phyloP scores from a whole-genome alignment of 2,888 invertebrate species.

The Drosophila falleni region DNA sequence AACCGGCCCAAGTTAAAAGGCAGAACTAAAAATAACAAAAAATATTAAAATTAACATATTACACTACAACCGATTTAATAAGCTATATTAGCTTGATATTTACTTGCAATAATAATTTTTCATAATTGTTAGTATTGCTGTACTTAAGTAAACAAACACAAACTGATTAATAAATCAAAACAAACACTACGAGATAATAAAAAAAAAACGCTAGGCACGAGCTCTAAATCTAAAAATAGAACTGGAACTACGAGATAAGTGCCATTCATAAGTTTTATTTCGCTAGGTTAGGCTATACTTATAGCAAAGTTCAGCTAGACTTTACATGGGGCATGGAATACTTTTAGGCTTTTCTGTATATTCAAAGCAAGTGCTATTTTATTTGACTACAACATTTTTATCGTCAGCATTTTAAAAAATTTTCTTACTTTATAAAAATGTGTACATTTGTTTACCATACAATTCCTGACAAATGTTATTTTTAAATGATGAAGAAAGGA shows the following conservation, averaged over 20 bases:
- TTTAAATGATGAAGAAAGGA: too few relatives aligned
- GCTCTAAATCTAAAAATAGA: not conserved
- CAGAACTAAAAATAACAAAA: not conserved
- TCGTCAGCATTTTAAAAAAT: not conserved
- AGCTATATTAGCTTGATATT: not conserved
- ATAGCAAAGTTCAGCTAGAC: too few relatives aligned
- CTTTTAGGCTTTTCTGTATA: constrained; percentile 25
- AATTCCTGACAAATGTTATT: not conserved
- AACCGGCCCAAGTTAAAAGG: not conserved
- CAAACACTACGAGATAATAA: not conserved
- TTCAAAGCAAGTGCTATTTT: not conserved
- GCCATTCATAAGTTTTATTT: constrained; percentile 4
- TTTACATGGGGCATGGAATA: constrained; percentile 5
- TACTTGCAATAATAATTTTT: not conserved
- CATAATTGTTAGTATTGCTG: not conserved
- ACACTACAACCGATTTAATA: not conserved
- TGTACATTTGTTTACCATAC: not conserved
- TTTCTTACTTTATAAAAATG: not conserved
- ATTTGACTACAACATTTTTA: not conserved
- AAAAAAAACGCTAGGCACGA: not conserved
- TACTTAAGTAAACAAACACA: not conserved
- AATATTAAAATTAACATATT: not conserved
- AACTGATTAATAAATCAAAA: constrained; percentile 9
- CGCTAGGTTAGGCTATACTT: not conserved
- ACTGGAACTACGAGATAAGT: constrained; percentile 9